These are phyloP conservation scores for Apotomis turbidana DNA, from an alignment of 2,888 invertebrate genomes.

Conservation along the genomic window DNA sequence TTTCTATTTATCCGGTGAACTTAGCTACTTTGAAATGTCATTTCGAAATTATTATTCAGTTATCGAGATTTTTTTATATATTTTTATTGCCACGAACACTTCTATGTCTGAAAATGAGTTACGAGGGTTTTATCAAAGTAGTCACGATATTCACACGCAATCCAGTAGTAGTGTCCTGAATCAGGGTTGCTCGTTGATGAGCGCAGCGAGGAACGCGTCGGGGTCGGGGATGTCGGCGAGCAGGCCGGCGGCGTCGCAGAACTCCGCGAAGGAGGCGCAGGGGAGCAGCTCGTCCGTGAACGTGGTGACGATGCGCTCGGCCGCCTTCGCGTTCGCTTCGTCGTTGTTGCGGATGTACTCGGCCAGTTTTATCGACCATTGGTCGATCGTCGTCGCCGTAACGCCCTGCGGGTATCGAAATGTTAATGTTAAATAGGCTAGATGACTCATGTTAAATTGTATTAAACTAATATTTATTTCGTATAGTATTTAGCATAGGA, in stretches of 20 bases:
- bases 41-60: no score
- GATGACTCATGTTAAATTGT: no score
- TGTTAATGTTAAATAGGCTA: neutral
- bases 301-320: slow-evolving; percentile 90
- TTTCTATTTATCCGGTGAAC: no score
- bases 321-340: slow-evolving; percentile 93
- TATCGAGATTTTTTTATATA: no score
- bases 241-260: slow-evolving; percentile 95
- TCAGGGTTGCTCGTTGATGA: slow-evolving; percentile 72
- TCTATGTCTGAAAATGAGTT: no score
- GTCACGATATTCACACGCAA: no score
- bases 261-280: slow-evolving; percentile 95
- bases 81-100: no score
- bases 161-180: slow-evolving; percentile 38
- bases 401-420: slow-evolving; percentile 83
- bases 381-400: slow-evolving; percentile 88
- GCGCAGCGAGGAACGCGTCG: slow-evolving; percentile 72
- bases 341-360: slow-evolving; percentile 98
- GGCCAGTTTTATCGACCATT: slow-evolving; percentile 95
- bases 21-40: no score
- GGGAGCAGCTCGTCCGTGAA: slow-evolving; percentile 96
- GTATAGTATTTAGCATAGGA: no score
- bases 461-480: no score
- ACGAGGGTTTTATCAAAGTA: no score
- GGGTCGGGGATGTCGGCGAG: slow-evolving; percentile 87